Base-by-base conservation (phyloP, 2,888 invertebrate species). In the Microctonus aethiopoides region DNA sequence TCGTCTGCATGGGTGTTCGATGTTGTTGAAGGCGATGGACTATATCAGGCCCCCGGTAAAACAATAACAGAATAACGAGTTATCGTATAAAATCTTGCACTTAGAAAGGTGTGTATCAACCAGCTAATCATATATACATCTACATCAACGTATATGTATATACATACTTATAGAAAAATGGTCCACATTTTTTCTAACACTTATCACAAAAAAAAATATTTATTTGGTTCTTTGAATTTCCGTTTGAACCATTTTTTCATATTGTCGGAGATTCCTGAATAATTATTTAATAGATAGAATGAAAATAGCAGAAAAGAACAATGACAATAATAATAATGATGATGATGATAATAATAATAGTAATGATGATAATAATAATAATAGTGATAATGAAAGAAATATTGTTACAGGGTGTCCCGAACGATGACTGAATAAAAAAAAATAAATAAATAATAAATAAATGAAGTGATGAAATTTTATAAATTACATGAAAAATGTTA, bases 11-110 rank as follows among this genome's bases (percentile, higher is more conserved):
- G 84, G 77, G 86, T 83, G 86, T 85, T 87, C 81, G 83, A 86
- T 80, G 85, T 83, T 82, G 84, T 86, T 78, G 83, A 87, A 77
- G 82, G 86, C 83, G 86, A 86, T 85, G 84, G 86, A 86, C 84
- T 87, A 83, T 78, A 83, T 81, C 82, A 20, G 41, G 57, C 26
- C 66, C 54, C 66, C 56, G 46, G 64, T 36, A 70, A 70, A 70
- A 70, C 70, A 70, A 66, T 70, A 70, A 29, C 3, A 46, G 16
- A 46, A 46, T 56, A 66, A 66, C 57, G 57, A 67, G 81, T 82
- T 79, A 81, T 80, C 78, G 77, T n/a, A n/a, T n/a, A n/a, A n/a
- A n/a, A n/a, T n/a, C n/a, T n/a, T n/a, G n/a, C n/a, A n/a, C n/a
- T n/a, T n/a, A n/a, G n/a, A n/a, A n/a, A n/a, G n/a, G n/a, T n/a